Conservation (phyloP, 1,140 invertebrate genomes). For the Trichogramma pretiosum region DNA sequence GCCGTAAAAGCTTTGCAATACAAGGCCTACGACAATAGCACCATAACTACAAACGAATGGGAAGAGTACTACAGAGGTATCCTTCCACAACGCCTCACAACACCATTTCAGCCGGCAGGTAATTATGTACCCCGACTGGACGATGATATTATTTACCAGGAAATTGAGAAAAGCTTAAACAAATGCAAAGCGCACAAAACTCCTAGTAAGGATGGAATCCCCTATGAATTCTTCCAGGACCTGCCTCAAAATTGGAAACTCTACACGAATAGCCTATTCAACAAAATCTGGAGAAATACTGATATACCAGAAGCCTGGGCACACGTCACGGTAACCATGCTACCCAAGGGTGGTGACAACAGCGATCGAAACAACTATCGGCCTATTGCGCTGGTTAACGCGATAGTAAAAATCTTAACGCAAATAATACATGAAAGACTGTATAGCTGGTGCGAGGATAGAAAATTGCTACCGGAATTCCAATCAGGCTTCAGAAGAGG, state of each 20-base stretch:
- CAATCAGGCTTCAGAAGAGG: not conserved
- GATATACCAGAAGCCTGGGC: not conserved
- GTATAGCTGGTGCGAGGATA: not conserved
- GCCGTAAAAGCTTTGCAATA: no score
- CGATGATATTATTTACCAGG: not conserved
- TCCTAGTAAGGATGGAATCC: not conserved
- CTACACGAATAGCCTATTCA: slow-evolving; percentile 2
- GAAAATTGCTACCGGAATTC: not conserved
- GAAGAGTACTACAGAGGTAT: no score
- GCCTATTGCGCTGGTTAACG: slow-evolving; percentile 5
- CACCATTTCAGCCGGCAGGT: no score
- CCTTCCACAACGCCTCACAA: no score
- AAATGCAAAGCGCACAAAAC: not conserved
- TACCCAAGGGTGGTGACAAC: slow-evolving; percentile 6
- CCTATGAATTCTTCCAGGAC: not conserved
- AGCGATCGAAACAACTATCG: not conserved
- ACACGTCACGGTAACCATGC: slow-evolving; percentile 1
- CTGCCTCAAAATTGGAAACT: not conserved
- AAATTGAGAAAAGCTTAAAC: not conserved
- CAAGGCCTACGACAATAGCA: no score
- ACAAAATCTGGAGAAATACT: not conserved
- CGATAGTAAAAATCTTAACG: slow-evolving; percentile 2
- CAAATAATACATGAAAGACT: slow-evolving; percentile 3
- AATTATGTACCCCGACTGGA: not conserved
- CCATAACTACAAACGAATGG: no score